phyloP scores from a whole-genome alignment of 2,888 invertebrate species.

The Prosapia bicincta region DNA sequence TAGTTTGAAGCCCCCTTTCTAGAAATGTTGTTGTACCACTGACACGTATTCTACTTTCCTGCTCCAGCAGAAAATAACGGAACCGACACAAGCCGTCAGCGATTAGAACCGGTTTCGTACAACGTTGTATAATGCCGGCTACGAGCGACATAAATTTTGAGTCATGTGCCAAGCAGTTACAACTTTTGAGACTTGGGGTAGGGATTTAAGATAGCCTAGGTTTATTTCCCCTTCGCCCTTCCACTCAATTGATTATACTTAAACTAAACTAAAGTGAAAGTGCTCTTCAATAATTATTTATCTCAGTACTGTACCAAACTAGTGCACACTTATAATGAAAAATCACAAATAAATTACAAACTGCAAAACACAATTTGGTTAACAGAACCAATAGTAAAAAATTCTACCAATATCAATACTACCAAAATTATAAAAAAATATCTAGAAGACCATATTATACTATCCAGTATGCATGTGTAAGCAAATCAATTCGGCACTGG shows the following conservation, averaged over 20 bases:
- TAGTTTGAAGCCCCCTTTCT: slow-evolving; percentile 8
- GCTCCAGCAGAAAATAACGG: slow-evolving; percentile 31
- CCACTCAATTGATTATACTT: neutral
- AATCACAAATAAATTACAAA: too few species aligned
- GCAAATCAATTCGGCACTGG: neutral
- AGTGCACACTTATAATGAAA: too few species aligned
- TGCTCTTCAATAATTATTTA: neutral
- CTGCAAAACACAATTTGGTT: too few species aligned
- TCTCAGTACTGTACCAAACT: too few species aligned
- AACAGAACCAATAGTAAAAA: too few species aligned
- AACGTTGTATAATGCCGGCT: slow-evolving; percentile 26
- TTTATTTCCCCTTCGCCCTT: neutral
- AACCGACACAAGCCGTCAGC: slow-evolving; percentile 31
- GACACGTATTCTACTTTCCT: slow-evolving; percentile 34
- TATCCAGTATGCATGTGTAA: neutral
- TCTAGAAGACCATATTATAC: too few species aligned
- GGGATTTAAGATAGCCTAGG: neutral
- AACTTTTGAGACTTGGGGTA: neutral
- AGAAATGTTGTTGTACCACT: slow-evolving; percentile 30
- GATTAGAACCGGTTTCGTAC: slow-evolving; percentile 32
- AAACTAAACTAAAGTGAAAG: neutral
- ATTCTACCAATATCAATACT: too few species aligned
- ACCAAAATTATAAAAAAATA: too few species aligned
- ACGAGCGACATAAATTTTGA: slow-evolving; percentile 15
- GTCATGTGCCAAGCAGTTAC: slow-evolving; percentile 9